Percentiles rank a stretch among this genome's conserved stretches.
These are phyloP conservation scores for Bombus pyrosoma DNA, from an alignment of 1,140 invertebrate species.

Conservation along the genomic window DNA sequence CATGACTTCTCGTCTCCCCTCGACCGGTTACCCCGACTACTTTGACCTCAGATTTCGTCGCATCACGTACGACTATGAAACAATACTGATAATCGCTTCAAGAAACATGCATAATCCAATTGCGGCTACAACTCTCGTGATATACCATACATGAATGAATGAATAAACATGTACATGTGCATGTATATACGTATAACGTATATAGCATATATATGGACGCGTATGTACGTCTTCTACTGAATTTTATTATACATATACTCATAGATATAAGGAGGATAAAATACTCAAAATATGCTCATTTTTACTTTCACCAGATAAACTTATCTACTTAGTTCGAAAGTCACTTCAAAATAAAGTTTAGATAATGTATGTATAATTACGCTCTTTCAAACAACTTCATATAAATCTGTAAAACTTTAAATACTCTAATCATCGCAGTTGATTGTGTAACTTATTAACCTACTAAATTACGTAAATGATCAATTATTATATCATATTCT, in stretches of 20 bases:
- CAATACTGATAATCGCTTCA: conserved; percentile 9
- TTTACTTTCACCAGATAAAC: not conserved
- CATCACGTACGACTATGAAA: conserved; percentile 40
- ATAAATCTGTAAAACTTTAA: not conserved
- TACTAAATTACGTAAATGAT: no score
- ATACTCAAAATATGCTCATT: not conserved
- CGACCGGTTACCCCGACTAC: conserved; percentile 9
- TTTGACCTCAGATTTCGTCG: conserved; percentile 39
- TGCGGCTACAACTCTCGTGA: no score
- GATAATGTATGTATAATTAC: not conserved
- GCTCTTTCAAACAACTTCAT: not conserved
- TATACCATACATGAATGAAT: not conserved
- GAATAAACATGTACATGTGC: not conserved
- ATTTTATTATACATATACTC: not conserved
- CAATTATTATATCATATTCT: not conserved
- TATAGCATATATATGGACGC: not conserved
- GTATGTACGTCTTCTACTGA: not conserved
- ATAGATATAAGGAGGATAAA: not conserved
- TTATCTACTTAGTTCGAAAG: not conserved
- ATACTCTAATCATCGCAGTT: not conserved
- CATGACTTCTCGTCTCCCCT: conserved; percentile 38
- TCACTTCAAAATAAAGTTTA: not conserved
- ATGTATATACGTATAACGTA: not conserved
- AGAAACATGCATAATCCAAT: not conserved
- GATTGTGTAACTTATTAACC: not conserved